Evolutionary conservation across 1,140 invertebrate species (phyloP).

Genomic region (Brachionus sp.): DNA sequence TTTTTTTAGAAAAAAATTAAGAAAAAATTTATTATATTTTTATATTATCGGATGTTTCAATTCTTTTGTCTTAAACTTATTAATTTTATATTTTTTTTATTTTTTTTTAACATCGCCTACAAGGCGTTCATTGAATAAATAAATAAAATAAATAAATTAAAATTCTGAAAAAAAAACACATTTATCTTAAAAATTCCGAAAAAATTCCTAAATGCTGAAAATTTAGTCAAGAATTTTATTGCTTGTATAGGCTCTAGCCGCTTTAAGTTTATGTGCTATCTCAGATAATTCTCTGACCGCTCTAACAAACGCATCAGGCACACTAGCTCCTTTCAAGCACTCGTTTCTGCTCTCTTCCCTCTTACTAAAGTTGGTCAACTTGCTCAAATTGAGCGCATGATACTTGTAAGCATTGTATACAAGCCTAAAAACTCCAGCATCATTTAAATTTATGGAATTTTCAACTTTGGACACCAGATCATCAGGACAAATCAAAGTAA

Average conservation of each 20-base stretch:
- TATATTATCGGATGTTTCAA: too few relatives aligned
- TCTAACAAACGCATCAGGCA: slow-evolving; percentile 30
- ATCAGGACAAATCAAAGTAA: slow-evolving; percentile 46
- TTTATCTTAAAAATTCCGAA: too few relatives aligned
- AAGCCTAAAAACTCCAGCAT: not conserved
- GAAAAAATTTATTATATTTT: too few relatives aligned
- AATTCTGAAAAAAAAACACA: too few relatives aligned
- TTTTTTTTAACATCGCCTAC: too few relatives aligned
- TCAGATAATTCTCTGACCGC: not conserved
- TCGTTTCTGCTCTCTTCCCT: slow-evolving; percentile 19
- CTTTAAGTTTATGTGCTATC: slow-evolving; percentile 24
- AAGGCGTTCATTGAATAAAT: too few relatives aligned
- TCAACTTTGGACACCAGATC: slow-evolving; percentile 47
- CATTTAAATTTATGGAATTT: not conserved
- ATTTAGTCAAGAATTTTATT: slow-evolving; percentile 5
- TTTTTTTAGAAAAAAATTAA: too few relatives aligned
- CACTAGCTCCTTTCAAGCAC: slow-evolving; percentile 23
- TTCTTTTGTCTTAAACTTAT: too few relatives aligned
- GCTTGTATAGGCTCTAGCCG: slow-evolving; percentile 3
- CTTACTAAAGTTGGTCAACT: not conserved
- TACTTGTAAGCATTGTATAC: slow-evolving; percentile 15
- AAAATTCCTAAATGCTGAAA: too few relatives aligned
- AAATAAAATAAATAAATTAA: too few relatives aligned
- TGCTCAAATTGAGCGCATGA: not conserved
- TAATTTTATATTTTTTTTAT: too few relatives aligned